Percentiles rank a stretch among this genome's conserved stretches.
Conservation (phyloP, 2,113 vertebrate genomes). For the Lipophrys pholis region DNA sequence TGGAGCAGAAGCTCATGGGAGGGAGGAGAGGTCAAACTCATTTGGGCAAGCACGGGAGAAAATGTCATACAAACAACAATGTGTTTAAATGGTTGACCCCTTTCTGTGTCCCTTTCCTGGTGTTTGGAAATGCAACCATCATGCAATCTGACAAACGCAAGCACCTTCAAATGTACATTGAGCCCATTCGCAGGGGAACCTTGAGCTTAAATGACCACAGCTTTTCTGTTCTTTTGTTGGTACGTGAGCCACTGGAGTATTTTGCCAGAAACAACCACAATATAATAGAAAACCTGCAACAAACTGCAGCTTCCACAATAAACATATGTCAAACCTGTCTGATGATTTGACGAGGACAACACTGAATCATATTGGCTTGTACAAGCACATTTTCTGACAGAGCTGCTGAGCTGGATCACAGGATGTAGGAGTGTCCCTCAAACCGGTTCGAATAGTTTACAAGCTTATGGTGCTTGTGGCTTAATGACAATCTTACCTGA, state of each 20-base stretch:
- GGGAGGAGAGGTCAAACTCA: conserved; percentile 59
- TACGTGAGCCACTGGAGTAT: not conserved
- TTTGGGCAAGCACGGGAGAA: conserved; percentile 46
- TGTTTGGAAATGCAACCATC: conserved; percentile 13
- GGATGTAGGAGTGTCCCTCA: too few species aligned
- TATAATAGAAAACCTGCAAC: too few species aligned
- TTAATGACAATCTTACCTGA: too few species aligned
- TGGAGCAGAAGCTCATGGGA: conserved; percentile 50
- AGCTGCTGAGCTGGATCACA: too few species aligned
- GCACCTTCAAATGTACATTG: not conserved
- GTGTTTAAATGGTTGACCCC: conserved; percentile 35
- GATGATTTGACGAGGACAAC: too few species aligned
- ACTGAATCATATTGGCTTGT: too few species aligned
- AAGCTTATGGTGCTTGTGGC: too few species aligned
- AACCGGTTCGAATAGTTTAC: too few species aligned
- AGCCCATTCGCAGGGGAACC: not conserved
- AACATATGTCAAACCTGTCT: too few species aligned
- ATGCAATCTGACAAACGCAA: not conserved
- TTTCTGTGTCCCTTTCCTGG: conserved; percentile 21
- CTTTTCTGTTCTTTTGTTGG: not conserved
- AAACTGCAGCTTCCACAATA: too few species aligned
- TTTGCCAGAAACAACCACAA: too few species aligned
- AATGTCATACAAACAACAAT: conserved; percentile 48
- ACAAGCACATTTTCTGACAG: too few species aligned
- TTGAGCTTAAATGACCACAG: not conserved